Evolutionary conservation across 1,140 invertebrate genomes (phyloP).

Genomic region (Oryctes rhinoceros): DNA sequence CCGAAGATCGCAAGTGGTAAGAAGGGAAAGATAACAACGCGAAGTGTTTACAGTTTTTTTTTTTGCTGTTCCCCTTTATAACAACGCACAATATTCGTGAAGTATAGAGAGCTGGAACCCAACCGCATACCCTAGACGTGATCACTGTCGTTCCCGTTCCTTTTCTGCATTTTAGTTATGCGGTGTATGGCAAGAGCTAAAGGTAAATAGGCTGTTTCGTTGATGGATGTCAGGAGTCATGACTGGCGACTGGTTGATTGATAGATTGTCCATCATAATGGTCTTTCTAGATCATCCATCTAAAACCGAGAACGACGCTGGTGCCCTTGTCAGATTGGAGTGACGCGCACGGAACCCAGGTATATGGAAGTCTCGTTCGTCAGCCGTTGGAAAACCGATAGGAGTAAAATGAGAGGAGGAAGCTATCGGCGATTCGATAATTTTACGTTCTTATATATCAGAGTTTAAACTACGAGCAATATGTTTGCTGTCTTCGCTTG

Average conservation of each 20-base stretch:
- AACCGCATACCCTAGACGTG: background rate
- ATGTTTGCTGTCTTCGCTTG: background rate
- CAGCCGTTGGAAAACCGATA: background rate
- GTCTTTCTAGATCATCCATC: slow-evolving; percentile 37
- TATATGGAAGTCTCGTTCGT: slow-evolving; percentile 16
- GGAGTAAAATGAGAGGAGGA: background rate
- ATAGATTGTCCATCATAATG: slow-evolving; percentile 37
- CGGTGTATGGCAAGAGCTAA: slow-evolving; percentile 15
- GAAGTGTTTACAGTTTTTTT: background rate
- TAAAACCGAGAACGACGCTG: slow-evolving; percentile 15
- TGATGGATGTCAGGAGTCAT: slow-evolving; percentile 33
- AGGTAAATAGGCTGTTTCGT: slow-evolving; percentile 22
- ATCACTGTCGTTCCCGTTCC: slow-evolving; percentile 13
- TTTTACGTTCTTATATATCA: background rate
- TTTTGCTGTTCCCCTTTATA: background rate
- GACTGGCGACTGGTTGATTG: slow-evolving; percentile 33
- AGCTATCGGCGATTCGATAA: slow-evolving; percentile 9
- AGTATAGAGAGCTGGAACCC: background rate
- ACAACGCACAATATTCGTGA: background rate
- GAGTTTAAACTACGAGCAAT: background rate
- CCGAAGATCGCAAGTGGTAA: background rate
- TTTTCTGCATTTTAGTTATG: background rate
- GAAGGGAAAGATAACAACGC: background rate
- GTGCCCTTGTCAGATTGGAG: slow-evolving; percentile 25
- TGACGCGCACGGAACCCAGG: slow-evolving; percentile 27